phyloP scores from a whole-genome alignment of 2,797 vertebrate species.

The Clamator glandarius region DNA sequence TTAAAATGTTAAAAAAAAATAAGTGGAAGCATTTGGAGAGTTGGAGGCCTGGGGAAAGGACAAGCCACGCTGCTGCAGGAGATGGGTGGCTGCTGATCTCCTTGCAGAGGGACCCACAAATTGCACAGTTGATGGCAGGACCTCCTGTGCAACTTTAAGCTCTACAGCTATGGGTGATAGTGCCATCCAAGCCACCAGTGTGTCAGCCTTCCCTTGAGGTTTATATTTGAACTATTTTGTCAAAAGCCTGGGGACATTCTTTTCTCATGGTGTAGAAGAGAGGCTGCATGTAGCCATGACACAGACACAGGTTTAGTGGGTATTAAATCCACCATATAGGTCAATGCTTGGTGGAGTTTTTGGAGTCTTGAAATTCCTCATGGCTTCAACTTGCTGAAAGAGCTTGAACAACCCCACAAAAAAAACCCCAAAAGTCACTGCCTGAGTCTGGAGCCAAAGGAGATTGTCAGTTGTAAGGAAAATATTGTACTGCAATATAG shows the following conservation, averaged over 20 bases:
- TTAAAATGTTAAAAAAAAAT: not conserved
- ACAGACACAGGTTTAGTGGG: rapidly evolving
- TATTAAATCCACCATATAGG: not conserved
- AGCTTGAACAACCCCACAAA: not conserved
- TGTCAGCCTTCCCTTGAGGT: not conserved
- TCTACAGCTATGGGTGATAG: not conserved
- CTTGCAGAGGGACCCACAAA: not conserved
- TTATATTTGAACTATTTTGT: not conserved
- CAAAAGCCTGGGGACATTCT: not conserved
- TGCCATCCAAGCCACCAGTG: not conserved
- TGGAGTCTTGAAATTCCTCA: not conserved
- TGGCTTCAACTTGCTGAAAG: not conserved
- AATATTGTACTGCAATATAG: not conserved
- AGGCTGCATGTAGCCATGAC: rapidly evolving
- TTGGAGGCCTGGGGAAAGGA: not conserved
- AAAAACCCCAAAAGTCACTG: not conserved
- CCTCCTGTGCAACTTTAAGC: not conserved
- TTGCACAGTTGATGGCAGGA: not conserved
- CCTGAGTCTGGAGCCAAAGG: not conserved
- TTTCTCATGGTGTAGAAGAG: not conserved
- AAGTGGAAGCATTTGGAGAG: not conserved
- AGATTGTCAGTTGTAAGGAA: not conserved
- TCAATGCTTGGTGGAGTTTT: not conserved
- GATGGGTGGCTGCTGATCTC: not conserved
- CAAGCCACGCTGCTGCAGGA: not conserved